Base-by-base conservation (phyloP, 2,113 vertebrate genomes). In the Elanus axillaris region DNA sequence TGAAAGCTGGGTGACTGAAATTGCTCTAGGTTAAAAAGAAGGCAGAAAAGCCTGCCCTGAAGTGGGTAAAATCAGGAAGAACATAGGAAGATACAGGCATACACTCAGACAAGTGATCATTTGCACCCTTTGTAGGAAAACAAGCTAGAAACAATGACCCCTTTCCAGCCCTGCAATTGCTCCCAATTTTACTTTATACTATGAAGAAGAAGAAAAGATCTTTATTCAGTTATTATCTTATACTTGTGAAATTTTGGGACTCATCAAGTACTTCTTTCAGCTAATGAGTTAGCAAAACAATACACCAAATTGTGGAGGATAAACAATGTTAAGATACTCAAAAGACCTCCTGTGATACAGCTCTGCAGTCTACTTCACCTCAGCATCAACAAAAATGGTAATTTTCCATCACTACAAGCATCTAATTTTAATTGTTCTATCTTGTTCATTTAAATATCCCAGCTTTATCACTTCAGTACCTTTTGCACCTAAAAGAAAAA, bases 341-440 rank as follows among this genome's bases (percentile, higher is more conserved):
- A 32, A 93, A 95, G 53, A 91, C 36, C n/a, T 92, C 83, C 78
- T 66, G 45, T 56, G 52, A 94, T 82, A 64, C 47, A 87, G 34
- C 60, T 78, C 73, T 96, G 52, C n/a, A 93, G 78, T 71, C 45
- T 94, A 43, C 81, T 69, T 90, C 88, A 88, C 31, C 53, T 93
- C 66, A 90, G 53, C 34, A 83, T 89, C 96, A 96, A 38, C 92
- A 75, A 93, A 98, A 97, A 96, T 76, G 62, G 26, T 90, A 88
- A 96, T 95, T 96, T 94, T 87, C 50, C 50, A 91, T 64, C 43
- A 93, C 32, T 93, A 81, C 29, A 86, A 76, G 62, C 68, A 94
- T 78, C 34, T 91, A 59, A 94, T 94, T 91, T 90, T 95, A 96
- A 96, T 94, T 95, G 86, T 91, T 80, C 56, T 22, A 19, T 53